Evolutionary conservation across 2,113 vertebrate genomes (phyloP).

Genomic region (Paraplagusia blochii): DNA sequence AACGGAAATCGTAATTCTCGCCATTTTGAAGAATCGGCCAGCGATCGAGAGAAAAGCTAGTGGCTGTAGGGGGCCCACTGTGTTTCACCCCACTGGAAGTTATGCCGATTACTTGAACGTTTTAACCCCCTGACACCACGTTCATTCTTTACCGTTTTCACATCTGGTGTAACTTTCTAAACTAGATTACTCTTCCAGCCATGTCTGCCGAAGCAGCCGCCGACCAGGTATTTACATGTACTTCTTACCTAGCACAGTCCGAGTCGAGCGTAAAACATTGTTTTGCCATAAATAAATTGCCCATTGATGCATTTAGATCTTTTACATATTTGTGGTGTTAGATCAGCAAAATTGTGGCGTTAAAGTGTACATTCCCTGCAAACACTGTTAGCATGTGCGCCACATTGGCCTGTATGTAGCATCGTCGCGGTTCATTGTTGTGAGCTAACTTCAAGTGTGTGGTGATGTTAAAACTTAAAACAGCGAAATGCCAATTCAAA

Average conservation of each 20-base stretch:
- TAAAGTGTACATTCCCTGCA: too few species aligned
- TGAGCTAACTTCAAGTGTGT: too few species aligned
- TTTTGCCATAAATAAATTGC: not conserved
- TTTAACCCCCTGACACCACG: slow-evolving; percentile 24
- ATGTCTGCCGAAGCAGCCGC: slow-evolving; percentile 75
- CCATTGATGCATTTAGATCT: not conserved
- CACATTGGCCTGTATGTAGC: too few species aligned
- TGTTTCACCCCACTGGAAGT: slow-evolving; percentile 36
- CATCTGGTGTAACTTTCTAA: slow-evolving; percentile 18
- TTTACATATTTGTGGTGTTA: not conserved
- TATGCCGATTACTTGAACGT: slow-evolving; percentile 54
- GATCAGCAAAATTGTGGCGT: fast-evolving
- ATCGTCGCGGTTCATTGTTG: too few species aligned
- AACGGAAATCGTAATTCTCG: slow-evolving; percentile 44
- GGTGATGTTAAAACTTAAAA: too few species aligned
- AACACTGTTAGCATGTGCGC: too few species aligned
- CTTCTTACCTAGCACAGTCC: slow-evolving; percentile 11
- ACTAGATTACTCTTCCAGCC: slow-evolving; percentile 45
- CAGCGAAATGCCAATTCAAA: too few species aligned
- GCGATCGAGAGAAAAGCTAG: slow-evolving; percentile 9
- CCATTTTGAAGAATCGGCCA: slow-evolving; percentile 69
- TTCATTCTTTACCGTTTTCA: slow-evolving; percentile 21
- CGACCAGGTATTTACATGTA: slow-evolving; percentile 74
- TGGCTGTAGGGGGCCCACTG: slow-evolving; percentile 15
- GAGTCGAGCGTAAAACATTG: not conserved